Evolutionary conservation across 2,797 vertebrate genomes (phyloP), one percentile per base, ranked within the genome.

Genomic region (Erithacus rubecula): DNA sequence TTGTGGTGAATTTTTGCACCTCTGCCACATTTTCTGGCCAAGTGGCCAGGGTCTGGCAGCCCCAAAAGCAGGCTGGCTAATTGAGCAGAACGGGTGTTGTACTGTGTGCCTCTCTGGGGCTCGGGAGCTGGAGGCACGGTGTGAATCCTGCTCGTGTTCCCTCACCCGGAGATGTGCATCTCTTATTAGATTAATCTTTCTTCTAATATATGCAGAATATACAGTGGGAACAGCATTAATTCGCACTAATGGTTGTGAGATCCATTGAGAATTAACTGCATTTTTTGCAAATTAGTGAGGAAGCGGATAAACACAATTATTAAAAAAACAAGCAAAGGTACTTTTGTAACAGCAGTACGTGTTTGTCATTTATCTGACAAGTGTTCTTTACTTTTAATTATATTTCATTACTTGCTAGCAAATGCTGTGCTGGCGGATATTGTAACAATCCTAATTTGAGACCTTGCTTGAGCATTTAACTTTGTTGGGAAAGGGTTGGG

Each of bases 271-370:
- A 94, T 96, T 96, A 96, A 80, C 68, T 87, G 82, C 59, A 69
- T 93, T 96, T 96, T 94, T 95, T 83, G 92, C 72, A 96, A 96
- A 97, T 97, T 96, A 97, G 91, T 53, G 76, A 93, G 90, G 95
- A 97, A 96, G 94, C 29, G 24, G 95, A 96, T 97, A 97, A 97
- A 97, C 93, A 95, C 86, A 83, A 91, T 95, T 95, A 95, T 59
- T 83, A 67, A 71, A 87, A 83, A 74, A 71, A 37, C 85, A 80
- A 89, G 89, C 87, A 80, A 93, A 77, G 75, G 81, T 90, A 90
- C 83, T 89, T 96, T 90, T 93, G 89, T 80, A 69, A 74, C 74
- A 87, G 78, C 58, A 71, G 34, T 87, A 53, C 47, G 6, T 89
- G 94, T 78, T 83, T 52, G 59, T 92, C 71, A 26, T 94, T 95